Evolutionary conservation across 2,113 vertebrate genomes (phyloP).

Genomic region (Ginglymostoma cirratum): DNA sequence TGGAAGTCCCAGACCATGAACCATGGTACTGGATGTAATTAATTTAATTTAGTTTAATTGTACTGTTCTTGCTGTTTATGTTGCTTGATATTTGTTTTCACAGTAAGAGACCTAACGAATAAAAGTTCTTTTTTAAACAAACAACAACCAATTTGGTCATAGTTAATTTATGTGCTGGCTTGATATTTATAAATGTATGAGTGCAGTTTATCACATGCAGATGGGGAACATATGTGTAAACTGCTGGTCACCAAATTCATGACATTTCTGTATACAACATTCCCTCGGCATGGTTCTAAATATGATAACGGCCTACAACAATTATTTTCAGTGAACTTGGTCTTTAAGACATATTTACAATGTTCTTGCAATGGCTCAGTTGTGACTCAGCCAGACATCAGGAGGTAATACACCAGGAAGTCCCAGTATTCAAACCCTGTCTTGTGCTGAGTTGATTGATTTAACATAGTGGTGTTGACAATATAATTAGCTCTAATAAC

Average conservation of each 20-base stretch:
- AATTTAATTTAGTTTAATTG: conserved; percentile 20
- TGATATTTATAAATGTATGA: background rate
- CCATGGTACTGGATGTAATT: background rate
- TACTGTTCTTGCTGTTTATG: background rate
- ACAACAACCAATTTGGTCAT: background rate
- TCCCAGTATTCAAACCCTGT: background rate
- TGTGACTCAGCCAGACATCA: background rate
- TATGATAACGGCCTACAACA: background rate
- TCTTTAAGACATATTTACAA: background rate
- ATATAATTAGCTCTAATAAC: background rate
- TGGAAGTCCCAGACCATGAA: background rate
- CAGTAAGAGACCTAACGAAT: background rate
- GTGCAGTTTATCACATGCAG: background rate
- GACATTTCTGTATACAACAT: background rate
- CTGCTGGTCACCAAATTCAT: background rate
- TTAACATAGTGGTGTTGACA: background rate
- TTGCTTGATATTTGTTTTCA: background rate
- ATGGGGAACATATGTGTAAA: background rate
- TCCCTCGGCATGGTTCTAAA: background rate
- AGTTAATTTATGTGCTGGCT: conserved; percentile 15
- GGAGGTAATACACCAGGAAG: background rate
- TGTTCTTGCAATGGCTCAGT: background rate
- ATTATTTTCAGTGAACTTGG: background rate
- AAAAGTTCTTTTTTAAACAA: background rate
- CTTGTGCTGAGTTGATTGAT: background rate